Base-by-base conservation (phyloP, 2,797 vertebrate genomes). In the Myotis myotis region DNA sequence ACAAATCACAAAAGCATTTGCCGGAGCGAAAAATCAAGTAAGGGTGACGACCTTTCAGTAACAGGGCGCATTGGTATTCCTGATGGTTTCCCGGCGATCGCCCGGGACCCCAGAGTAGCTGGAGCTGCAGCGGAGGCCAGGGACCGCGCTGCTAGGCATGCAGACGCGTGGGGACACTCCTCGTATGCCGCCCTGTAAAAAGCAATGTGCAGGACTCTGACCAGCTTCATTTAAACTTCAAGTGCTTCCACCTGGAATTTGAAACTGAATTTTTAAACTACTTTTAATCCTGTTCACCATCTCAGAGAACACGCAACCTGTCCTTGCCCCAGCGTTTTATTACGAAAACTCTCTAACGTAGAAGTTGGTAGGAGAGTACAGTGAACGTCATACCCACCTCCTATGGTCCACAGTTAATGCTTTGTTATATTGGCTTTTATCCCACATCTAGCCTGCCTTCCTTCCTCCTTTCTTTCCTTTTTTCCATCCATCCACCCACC, bases 1-100 rank as follows among this genome's bases (percentile, higher is more conserved):
- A 94, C 95, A 97, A 96, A 96, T 96, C 85, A 95, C 96, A 93
- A 91, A 97, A 96, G 92, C 90, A 91, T 96, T 96, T 95, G 74
- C 87, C 82, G 84, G 76, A 89, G 85, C 79, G 36, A 86, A 96
- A 87, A 91, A 91, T 95, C 87, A 96, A 95, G 81, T 86, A 76
- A 96, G 38, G 90, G 92, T 86, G 85, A 88, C 88, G 93, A 97
- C 95, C 96, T 93, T 94, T 87, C 72, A 44, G 75, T 96, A 87
- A 96, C 75, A 89, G 44, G 55, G 36, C 16, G 36, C 85, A 90
- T 93, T 91, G 95, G 51, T 94, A 95, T 97, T 97, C 96, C 53
- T 78, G 44, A 5, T 64, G 80, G 28, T 72, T 96, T 94, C 88
- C 91, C 93, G 70, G 94, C 93, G 75, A 85, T 53, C 80, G 92